phyloP scores from a whole-genome alignment of 2,797 vertebrate genomes.

The Pseudochromis fuscus region DNA sequence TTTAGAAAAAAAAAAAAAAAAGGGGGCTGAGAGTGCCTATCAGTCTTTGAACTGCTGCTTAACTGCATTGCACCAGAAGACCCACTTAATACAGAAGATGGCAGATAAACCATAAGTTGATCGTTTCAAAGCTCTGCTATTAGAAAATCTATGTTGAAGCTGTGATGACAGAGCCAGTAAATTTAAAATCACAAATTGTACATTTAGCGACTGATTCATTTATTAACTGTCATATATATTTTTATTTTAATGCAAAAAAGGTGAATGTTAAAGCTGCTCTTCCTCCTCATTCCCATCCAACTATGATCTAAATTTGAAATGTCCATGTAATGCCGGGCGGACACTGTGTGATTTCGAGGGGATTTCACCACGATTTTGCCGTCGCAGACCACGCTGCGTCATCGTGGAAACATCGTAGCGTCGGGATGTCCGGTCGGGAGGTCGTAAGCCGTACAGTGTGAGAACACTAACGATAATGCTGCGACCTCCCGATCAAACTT shows the following conservation, averaged over 20 bases:
- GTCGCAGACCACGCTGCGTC: too few relatives aligned
- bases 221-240: too few relatives aligned
- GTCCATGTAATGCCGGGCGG: too few relatives aligned
- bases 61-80: constrained; percentile 67
- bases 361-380: too few relatives aligned
- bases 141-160: background rate
- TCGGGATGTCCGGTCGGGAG: too few relatives aligned
- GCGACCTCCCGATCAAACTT: too few relatives aligned
- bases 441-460: too few relatives aligned
- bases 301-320: constrained; percentile 24
- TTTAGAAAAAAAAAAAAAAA: constrained; percentile 51
- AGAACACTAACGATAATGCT: too few relatives aligned
- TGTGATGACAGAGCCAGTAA: background rate
- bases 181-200: background rate
- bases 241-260: constrained; percentile 22
- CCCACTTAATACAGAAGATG: constrained; percentile 65
- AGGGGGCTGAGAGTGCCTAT: constrained; percentile 52
- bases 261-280: background rate
- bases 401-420: too few relatives aligned
- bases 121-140: constrained; percentile 32
- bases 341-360: too few relatives aligned
- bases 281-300: background rate
- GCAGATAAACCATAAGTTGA: constrained; percentile 57
- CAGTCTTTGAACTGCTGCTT: constrained; percentile 70
- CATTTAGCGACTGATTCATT: background rate